phyloP scores from a whole-genome alignment of 2,888 invertebrate species.

The Lasius platythorax region DNA sequence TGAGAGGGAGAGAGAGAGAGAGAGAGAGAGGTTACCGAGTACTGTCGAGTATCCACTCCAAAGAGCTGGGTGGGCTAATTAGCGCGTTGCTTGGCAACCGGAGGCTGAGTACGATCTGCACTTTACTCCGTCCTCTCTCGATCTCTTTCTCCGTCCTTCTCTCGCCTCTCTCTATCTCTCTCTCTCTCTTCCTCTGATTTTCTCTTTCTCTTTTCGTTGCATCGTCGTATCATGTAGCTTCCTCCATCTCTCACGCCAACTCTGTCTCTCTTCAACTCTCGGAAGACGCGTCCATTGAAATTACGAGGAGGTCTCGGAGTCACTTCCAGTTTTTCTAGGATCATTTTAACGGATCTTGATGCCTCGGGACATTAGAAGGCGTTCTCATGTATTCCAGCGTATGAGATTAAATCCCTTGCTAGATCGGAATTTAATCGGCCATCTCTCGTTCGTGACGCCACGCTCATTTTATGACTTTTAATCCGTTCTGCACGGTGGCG shows the following conservation, averaged over 20 bases:
- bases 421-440: constrained; percentile 53
- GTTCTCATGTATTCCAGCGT: constrained; percentile 48
- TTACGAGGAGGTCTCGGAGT: constrained; percentile 59
- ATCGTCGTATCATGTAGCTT: constrained; percentile 28
- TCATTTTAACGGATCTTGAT: constrained; percentile 61
- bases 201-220: constrained; percentile 36
- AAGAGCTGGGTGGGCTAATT: constrained; percentile 86
- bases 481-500: constrained; percentile 11
- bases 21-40: constrained; percentile 81
- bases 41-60: constrained; percentile 85
- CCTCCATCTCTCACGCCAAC: constrained; percentile 19
- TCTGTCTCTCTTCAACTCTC: constrained; percentile 45
- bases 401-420: constrained; percentile 44
- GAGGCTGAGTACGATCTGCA: constrained; percentile 82
- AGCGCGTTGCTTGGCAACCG: constrained; percentile 85
- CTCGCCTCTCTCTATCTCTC: constrained; percentile 54
- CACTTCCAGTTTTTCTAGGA: constrained; percentile 57
- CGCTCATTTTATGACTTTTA: constrained; percentile 32
- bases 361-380: constrained; percentile 64
- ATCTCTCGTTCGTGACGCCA: constrained; percentile 16
- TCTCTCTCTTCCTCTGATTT: constrained; percentile 53
- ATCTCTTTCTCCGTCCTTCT: constrained; percentile 66
- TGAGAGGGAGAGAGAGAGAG: constrained; percentile 65
- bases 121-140: constrained; percentile 76
- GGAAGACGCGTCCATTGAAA: constrained; percentile 60